A percentile compares a stretch with the other conserved stretches of the same genome.
phyloP scores from a whole-genome alignment of 2,797 vertebrate genomes.

The Neomorphus geoffroyi region DNA sequence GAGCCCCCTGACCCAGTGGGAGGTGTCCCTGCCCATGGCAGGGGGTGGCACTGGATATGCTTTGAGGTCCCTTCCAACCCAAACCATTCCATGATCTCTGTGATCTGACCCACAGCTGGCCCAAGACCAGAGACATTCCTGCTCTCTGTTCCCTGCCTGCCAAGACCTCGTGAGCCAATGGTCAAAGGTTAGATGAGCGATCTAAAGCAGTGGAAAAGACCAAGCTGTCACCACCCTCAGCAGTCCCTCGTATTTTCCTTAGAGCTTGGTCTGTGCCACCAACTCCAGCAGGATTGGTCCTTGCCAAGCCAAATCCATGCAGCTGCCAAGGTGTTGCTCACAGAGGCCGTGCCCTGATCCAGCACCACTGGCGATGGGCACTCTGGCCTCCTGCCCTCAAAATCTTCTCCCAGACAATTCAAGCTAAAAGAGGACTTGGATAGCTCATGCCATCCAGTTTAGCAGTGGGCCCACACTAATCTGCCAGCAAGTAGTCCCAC shows the following conservation, averaged over 20 bases:
- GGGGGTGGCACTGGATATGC: too few relatives aligned
- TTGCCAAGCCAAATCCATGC: background rate
- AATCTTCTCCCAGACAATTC: fast-evolving
- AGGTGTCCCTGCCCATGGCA: too few relatives aligned
- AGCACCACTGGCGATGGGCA: fast-evolving
- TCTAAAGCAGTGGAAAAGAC: background rate
- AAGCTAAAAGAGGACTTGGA: background rate
- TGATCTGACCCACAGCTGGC: background rate
- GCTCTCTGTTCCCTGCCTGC: background rate
- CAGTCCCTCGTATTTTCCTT: background rate
- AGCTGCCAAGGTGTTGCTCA: background rate
- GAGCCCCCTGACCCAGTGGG: too few relatives aligned
- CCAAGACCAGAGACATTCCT: background rate
- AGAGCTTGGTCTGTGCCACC: fast-evolving
- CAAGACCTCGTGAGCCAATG: background rate
- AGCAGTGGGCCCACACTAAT: background rate
- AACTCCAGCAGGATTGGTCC: fast-evolving
- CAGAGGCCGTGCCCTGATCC: fast-evolving
- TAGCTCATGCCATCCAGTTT: background rate
- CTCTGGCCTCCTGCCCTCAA: background rate
- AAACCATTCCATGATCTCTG: too few relatives aligned
- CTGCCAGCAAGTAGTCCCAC: background rate
- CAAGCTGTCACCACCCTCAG: background rate
- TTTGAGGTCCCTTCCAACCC: too few relatives aligned
- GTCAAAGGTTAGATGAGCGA: background rate